These are phyloP conservation scores for Semnornis frantzii DNA, from an alignment of 2,113 vertebrate species.

Conservation along the genomic window DNA sequence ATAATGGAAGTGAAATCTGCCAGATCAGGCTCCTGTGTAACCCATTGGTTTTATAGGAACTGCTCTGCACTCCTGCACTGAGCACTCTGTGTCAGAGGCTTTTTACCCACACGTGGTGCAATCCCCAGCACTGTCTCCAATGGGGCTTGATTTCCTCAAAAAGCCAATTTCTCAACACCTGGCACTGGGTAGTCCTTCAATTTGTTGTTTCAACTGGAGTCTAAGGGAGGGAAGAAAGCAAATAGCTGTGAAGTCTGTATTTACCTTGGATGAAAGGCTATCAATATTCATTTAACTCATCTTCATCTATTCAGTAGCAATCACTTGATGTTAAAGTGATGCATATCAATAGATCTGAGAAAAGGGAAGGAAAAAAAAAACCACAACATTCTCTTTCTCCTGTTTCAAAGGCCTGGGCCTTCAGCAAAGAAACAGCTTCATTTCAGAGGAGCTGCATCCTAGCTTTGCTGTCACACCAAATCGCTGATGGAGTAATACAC, in stretches of 20 bases:
- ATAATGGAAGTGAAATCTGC: constrained; percentile 10
- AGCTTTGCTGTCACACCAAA: background rate
- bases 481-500: background rate
- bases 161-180: background rate
- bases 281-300: background rate
- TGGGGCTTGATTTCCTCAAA: background rate
- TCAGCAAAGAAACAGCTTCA: background rate
- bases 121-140: background rate
- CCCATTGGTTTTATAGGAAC: background rate
- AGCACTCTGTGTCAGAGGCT: background rate
- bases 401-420: background rate
- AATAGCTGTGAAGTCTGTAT: background rate
- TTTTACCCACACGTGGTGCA: background rate
- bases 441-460: background rate
- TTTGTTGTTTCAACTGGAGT: background rate
- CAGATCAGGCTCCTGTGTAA: background rate
- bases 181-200: background rate
- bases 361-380: background rate
- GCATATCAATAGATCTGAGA: background rate
- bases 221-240: background rate
- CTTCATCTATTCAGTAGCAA: background rate
- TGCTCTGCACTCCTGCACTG: background rate
- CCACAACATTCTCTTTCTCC: background rate
- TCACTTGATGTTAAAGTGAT: background rate
- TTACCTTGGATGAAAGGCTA: background rate